These are phyloP conservation scores for Synanthedon tipuliformis DNA, from an alignment of 2,888 invertebrate genomes.

Conservation along the genomic window DNA sequence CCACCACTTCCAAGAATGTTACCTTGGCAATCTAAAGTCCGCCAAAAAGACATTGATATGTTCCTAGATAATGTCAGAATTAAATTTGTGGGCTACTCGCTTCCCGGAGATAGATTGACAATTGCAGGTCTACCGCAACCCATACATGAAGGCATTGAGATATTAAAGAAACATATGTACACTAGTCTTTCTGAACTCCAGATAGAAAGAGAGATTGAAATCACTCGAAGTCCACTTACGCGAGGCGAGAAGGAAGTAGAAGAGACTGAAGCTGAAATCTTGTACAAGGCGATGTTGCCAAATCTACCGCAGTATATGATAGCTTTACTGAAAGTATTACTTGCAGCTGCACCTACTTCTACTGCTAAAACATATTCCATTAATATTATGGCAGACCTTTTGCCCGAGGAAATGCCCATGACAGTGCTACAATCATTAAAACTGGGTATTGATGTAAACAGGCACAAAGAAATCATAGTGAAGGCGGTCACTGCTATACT, in stretches of 20 bases:
- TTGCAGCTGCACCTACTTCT: slow-evolving; percentile 99
- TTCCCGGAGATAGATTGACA: slow-evolving; percentile 87
- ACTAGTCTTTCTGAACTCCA: slow-evolving; percentile 93
- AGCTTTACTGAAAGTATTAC: slow-evolving; percentile 92
- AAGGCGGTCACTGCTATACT: slow-evolving; percentile 94
- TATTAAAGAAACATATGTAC: slow-evolving; percentile 93
- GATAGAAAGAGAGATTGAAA: slow-evolving; percentile 90
- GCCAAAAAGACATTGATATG: slow-evolving; percentile 91
- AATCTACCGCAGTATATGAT: slow-evolving; percentile 98
- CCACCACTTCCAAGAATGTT: slow-evolving; percentile 73
- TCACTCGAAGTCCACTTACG: slow-evolving; percentile 90
- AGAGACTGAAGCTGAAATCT: slow-evolving; percentile 85
- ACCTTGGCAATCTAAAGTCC: slow-evolving; percentile 97
- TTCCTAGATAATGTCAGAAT: slow-evolving; percentile 91
- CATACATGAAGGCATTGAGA: slow-evolving; percentile 95
- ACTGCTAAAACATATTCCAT: slow-evolving; percentile 97
- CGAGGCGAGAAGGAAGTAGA: slow-evolving; percentile 83
- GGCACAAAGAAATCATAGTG: slow-evolving; percentile 98
- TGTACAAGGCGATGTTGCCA: slow-evolving; percentile 95
- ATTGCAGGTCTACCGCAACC: slow-evolving; percentile 96
- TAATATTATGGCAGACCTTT: slow-evolving; percentile 96
- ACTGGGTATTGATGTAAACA: slow-evolving; percentile 95
- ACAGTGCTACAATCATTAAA: slow-evolving; percentile 95
- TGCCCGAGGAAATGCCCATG: slow-evolving; percentile 98
- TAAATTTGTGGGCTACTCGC: slow-evolving; percentile 96